phyloP scores from a whole-genome alignment of 2,888 invertebrate genomes.

The Melieria crassipennis region DNA sequence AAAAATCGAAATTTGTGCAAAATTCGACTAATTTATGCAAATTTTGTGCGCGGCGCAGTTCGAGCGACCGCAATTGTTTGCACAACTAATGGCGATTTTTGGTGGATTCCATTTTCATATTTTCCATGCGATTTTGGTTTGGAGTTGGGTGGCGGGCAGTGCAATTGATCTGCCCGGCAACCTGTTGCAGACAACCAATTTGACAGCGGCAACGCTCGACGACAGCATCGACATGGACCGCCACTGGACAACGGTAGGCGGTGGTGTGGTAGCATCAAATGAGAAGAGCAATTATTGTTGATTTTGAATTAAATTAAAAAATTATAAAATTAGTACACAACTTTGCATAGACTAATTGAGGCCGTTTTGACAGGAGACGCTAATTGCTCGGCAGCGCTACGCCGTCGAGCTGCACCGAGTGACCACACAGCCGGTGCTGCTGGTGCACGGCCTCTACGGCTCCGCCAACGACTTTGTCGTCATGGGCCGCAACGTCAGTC shows the following conservation, averaged over 20 bases:
- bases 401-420: constrained; percentile 72
- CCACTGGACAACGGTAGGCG: constrained; percentile 18
- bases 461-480: constrained; percentile 68
- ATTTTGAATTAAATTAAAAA: no score
- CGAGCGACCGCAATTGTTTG: constrained; percentile 9
- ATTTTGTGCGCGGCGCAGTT: no score
- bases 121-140: background rate
- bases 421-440: constrained; percentile 72
- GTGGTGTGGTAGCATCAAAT: no score
- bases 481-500: constrained; percentile 34
- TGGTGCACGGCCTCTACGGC: constrained; percentile 67
- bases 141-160: no score
- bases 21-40: no score
- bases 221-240: constrained; percentile 28
- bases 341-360: no score
- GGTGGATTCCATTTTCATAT: background rate
- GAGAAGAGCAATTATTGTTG: no score
- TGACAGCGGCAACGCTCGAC: constrained; percentile 42
- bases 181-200: constrained; percentile 45
- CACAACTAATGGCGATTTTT: constrained; percentile 26
- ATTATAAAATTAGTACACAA: no score
- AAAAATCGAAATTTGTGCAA: no score
- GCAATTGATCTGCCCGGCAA: constrained; percentile 48
- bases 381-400: constrained; percentile 70
- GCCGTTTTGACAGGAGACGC: background rate